phyloP scores from a whole-genome alignment of 1,140 invertebrate species.

The Meloidogyne hapla region DNA sequence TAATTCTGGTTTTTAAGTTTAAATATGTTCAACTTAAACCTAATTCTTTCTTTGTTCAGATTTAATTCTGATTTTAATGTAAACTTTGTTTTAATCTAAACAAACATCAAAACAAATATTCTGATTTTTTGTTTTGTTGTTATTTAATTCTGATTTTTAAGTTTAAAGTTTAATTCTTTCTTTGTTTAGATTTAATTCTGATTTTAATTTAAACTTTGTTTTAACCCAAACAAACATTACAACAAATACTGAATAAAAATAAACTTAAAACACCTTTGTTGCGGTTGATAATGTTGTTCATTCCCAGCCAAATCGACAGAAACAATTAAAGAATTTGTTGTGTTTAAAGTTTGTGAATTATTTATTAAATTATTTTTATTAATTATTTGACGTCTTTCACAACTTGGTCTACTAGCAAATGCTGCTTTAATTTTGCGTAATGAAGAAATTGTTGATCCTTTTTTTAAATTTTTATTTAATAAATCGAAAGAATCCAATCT shows the following conservation, averaged over 20 bases:
- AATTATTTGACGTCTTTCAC: not conserved
- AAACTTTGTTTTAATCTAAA: too few species aligned
- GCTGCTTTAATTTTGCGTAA: not conserved
- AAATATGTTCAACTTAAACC: not conserved
- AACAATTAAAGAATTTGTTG: not conserved
- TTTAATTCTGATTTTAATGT: not conserved
- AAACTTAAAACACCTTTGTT: not conserved
- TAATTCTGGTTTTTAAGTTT: too few species aligned
- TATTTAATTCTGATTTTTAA: too few species aligned
- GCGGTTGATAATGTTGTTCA: not conserved
- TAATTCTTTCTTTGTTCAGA: too few species aligned
- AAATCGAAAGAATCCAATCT: not conserved
- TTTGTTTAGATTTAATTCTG: not conserved
- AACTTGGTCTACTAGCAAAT: constrained; percentile 2
- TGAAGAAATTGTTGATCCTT: not conserved
- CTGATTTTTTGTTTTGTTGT: too few species aligned
- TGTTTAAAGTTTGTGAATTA: not conserved
- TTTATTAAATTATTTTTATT: not conserved
- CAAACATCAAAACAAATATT: too few species aligned
- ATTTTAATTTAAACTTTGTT: not conserved
- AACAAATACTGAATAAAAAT: not conserved
- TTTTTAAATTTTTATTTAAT: constrained; percentile 2
- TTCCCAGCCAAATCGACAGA: not conserved
- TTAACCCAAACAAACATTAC: not conserved
- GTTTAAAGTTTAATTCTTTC: too few species aligned